Evolutionary conservation across 2,797 vertebrate genomes (phyloP).

Genomic region (Staurois parvus): DNA sequence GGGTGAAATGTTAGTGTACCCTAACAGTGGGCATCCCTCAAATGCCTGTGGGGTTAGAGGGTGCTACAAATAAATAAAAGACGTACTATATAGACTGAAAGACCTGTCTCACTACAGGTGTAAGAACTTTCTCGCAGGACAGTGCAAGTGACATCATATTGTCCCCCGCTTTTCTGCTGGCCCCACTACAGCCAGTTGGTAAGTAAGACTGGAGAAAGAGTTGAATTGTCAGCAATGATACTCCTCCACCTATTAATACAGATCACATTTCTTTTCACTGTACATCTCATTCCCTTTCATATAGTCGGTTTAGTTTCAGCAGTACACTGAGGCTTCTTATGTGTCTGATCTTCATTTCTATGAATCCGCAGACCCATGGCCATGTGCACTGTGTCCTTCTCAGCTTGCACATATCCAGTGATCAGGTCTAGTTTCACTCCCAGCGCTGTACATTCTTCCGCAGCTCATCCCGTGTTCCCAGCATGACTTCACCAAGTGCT

Average conservation of each 20-base stretch:
- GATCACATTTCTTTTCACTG: not conserved
- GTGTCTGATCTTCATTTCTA: constrained; percentile 19
- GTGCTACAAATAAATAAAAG: too few relatives aligned
- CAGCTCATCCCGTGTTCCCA: not conserved
- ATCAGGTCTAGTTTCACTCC: constrained; percentile 58
- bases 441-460: constrained; percentile 36
- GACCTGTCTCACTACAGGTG: too few relatives aligned
- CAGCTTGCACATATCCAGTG: constrained; percentile 40
- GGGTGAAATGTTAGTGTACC: too few relatives aligned
- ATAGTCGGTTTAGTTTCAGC: constrained; percentile 17
- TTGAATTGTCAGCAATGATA: not conserved
- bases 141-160: too few relatives aligned
- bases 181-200: too few relatives aligned
- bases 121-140: too few relatives aligned
- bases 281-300: constrained; percentile 19
- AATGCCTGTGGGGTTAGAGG: too few relatives aligned
- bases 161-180: too few relatives aligned
- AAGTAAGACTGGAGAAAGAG: too few relatives aligned
- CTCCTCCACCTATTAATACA: not conserved
- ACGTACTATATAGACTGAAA: too few relatives aligned
- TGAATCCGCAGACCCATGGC: constrained; percentile 3
- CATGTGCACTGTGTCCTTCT: constrained; percentile 36
- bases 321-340: not conserved
- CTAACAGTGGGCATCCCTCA: too few relatives aligned
- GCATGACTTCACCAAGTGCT: constrained; percentile 40